A percentile compares a stretch with the other conserved stretches of the same genome.
Evolutionary conservation across 2,113 vertebrate genomes (phyloP).

Genomic region (Myanophis thanlyinensis): DNA sequence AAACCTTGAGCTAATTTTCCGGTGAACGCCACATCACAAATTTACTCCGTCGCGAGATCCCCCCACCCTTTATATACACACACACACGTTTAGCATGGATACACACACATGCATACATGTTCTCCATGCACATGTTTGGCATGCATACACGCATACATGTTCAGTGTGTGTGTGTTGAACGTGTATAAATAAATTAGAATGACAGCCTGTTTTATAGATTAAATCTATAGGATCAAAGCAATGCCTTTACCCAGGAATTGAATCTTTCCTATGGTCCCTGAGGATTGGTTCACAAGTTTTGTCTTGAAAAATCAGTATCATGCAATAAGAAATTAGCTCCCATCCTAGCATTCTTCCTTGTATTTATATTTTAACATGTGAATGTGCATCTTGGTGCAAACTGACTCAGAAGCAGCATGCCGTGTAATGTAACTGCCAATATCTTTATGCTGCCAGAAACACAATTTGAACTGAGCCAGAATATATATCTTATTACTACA

Average conservation of each 20-base stretch:
- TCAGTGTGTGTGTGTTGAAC: neutral
- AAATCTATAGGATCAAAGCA: neutral
- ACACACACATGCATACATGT: neutral
- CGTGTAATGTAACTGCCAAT: neutral
- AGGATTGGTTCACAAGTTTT: neutral
- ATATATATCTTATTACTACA: neutral
- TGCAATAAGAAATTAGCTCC: neutral
- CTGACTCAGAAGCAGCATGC: neutral
- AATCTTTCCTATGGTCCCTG: neutral
- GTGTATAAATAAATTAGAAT: slow-evolving; percentile 1
- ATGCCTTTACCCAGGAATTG: neutral
- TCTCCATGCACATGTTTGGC: too few species aligned
- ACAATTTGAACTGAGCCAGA: neutral
- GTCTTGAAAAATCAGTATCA: neutral
- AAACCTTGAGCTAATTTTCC: slow-evolving; percentile 18
- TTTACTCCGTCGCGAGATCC: slow-evolving; percentile 2
- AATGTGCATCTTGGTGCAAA: neutral
- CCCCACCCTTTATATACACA: too few species aligned
- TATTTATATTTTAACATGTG: neutral
- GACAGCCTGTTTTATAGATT: neutral
- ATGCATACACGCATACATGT: neutral
- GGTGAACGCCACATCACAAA: slow-evolving; percentile 29
- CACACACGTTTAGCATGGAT: neutral
- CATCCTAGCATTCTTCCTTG: neutral
- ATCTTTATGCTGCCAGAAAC: neutral